Evolutionary conservation across 1,140 invertebrate species (phyloP).

Genomic region (Lepidotrigona ventralis): DNA sequence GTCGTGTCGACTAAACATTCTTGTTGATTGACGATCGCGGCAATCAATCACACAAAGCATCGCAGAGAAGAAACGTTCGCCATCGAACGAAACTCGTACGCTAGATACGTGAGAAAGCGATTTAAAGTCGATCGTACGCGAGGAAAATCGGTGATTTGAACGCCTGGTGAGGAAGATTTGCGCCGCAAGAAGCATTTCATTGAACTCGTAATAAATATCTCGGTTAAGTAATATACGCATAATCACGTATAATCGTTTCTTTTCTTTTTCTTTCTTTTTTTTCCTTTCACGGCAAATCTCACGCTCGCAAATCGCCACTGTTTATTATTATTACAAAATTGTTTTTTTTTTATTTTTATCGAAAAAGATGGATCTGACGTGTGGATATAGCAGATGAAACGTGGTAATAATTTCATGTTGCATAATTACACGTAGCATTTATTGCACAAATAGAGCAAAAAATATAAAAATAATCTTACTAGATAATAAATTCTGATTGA

Average conservation of each 20-base stretch:
- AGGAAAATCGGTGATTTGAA: conserved; percentile 17
- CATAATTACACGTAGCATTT: background rate
- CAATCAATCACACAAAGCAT: background rate
- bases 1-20: background rate
- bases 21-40: background rate
- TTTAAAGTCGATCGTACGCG: background rate
- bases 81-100: background rate
- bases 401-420: too few species aligned
- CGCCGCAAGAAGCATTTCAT: background rate
- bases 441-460: too few species aligned
- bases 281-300: background rate
- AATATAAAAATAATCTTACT: background rate
- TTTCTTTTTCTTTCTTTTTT: background rate
- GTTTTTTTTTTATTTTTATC: background rate
- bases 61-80: background rate
- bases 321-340: conserved; percentile 25
- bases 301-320: conserved; percentile 30
- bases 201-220: conserved; percentile 26
- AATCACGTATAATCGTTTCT: background rate
- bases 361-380: too few species aligned
- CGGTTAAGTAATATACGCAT: conserved; percentile 4
- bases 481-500: background rate
- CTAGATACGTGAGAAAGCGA: background rate
- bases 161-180: conserved; percentile 13
- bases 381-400: too few species aligned